A percentile compares a stretch with the other conserved stretches of the same genome.
Conservation (phyloP, 92 coral and sea anemone species). For the Nematostella vectensis region DNA sequence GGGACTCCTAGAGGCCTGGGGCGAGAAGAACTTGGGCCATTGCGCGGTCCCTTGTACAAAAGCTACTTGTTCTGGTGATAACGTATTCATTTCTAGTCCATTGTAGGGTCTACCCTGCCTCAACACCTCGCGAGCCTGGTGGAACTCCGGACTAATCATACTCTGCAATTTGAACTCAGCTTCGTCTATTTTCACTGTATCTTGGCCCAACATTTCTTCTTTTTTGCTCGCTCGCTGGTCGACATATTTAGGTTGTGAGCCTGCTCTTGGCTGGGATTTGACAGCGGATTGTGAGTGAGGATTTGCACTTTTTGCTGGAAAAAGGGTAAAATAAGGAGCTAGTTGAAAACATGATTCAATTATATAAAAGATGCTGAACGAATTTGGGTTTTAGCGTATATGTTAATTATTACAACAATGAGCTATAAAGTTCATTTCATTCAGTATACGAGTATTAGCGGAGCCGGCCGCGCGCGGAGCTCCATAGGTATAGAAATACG, state of each 20-base stretch:
- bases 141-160: slow-evolving; percentile 70
- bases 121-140: slow-evolving; percentile 34
- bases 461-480: no score
- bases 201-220: slow-evolving; percentile 73
- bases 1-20: slow-evolving; percentile 11
- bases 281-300: neutral
- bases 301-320: no score
- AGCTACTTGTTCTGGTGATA: slow-evolving; percentile 75
- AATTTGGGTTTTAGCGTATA: no score
- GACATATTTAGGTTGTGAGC: neutral
- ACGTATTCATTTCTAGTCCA: slow-evolving; percentile 50
- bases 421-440: no score
- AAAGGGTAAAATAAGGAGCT: no score
- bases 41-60: slow-evolving; percentile 67
- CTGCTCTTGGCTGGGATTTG: slow-evolving; percentile 7
- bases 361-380: no score
- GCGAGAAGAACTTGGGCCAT: slow-evolving; percentile 73
- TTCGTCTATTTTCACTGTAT: slow-evolving; percentile 50
- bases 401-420: no score
- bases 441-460: no score
- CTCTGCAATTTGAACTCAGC: slow-evolving; percentile 70
- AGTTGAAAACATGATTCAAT: no score
- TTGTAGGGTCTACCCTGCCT: slow-evolving; percentile 17
- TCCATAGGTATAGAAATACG: no score
- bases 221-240: no score